phyloP scores from a whole-genome alignment of 2,888 invertebrate species.

The Belgica antarctica region DNA sequence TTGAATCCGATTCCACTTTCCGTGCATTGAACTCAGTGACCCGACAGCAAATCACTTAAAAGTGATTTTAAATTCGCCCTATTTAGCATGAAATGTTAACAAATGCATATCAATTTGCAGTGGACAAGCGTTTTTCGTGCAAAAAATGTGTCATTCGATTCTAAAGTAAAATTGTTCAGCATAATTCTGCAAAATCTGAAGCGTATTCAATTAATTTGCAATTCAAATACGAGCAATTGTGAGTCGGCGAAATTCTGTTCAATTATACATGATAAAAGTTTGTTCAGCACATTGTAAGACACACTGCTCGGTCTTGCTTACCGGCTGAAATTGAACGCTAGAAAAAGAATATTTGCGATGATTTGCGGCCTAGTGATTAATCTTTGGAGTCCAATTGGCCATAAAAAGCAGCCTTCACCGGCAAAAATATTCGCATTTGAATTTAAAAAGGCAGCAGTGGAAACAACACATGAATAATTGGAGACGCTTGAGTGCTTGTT shows the following conservation, averaged over 20 bases:
- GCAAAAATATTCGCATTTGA: not conserved
- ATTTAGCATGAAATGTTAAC: too few species aligned
- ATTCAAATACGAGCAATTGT: not conserved
- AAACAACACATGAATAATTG: slow-evolving; percentile 18
- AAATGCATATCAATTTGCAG: too few species aligned
- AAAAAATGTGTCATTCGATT: too few species aligned
- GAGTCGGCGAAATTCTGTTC: not conserved
- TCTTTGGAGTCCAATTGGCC: not conserved
- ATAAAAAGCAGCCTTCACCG: not conserved
- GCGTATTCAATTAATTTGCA: not conserved
- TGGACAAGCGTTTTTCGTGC: too few species aligned
- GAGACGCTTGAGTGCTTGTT: not conserved
- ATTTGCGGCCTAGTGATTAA: not conserved
- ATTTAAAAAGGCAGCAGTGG: not conserved
- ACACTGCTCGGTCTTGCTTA: too few species aligned
- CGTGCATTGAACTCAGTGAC: too few species aligned
- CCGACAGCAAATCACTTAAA: too few species aligned
- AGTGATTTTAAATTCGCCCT: too few species aligned
- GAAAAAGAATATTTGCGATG: not conserved
- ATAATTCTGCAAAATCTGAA: not conserved
- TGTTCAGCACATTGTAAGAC: too few species aligned
- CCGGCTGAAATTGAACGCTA: not conserved
- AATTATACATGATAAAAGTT: too few species aligned
- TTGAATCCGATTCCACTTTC: too few species aligned
- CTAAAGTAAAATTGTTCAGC: too few species aligned